phyloP scores from a whole-genome alignment of 2,888 invertebrate species.

The Deroplatys truncata region DNA sequence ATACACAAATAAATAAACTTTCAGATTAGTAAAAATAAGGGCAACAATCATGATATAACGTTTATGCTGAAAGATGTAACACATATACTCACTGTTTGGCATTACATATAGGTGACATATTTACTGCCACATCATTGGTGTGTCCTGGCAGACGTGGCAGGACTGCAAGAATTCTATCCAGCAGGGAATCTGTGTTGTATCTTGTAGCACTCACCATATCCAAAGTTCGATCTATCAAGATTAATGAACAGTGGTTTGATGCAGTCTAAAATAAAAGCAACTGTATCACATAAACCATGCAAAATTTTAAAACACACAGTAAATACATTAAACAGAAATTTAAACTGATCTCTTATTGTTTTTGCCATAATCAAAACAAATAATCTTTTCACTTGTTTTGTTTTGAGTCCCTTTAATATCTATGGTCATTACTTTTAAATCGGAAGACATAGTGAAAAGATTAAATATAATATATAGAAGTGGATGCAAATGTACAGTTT shows the following conservation, averaged over 20 bases:
- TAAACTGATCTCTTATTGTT: no score
- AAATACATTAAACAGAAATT: no score
- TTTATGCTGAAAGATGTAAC: background rate
- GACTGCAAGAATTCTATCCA: constrained; percentile 57
- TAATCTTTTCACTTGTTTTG: no score
- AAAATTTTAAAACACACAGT: background rate
- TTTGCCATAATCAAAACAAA: no score
- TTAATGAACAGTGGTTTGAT: constrained; percentile 49
- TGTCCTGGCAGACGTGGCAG: constrained; percentile 61
- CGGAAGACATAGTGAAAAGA: no score
- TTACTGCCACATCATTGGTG: constrained; percentile 58
- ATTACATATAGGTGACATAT: constrained; percentile 58
- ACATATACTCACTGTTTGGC: constrained; percentile 45
- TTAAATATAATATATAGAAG: no score
- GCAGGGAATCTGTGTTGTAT: constrained; percentile 56
- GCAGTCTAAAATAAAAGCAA: constrained; percentile 44
- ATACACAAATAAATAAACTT: no score
- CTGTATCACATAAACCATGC: background rate
- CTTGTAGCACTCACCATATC: constrained; percentile 60
- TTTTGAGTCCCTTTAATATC: no score
- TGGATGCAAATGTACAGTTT: no score
- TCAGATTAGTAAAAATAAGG: no score
- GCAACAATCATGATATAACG: no score
- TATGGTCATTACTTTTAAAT: no score
- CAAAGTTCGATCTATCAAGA: constrained; percentile 60